Evolutionary conservation across 2,888 invertebrate species (phyloP).

Genomic region (Elegia similella): DNA sequence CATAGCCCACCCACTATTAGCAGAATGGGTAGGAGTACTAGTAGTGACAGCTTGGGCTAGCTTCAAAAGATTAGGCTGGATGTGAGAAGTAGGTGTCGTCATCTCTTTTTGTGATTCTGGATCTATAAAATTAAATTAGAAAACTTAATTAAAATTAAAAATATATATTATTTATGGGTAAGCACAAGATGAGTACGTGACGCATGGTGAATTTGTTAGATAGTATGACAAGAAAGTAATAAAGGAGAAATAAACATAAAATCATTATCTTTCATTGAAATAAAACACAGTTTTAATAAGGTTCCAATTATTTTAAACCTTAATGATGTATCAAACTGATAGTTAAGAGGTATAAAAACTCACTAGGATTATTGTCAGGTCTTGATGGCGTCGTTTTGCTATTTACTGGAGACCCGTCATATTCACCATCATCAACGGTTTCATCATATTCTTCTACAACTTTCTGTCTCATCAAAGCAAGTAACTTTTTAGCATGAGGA

Average conservation of each 20-base stretch:
- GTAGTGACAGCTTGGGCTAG: conserved; percentile 61
- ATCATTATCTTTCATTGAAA: no score
- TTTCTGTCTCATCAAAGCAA: conserved; percentile 53
- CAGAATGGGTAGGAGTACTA: conserved; percentile 68
- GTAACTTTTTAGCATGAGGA: conserved; percentile 63
- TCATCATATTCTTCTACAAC: conserved; percentile 54
- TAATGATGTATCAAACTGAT: no score
- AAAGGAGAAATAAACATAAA: no score
- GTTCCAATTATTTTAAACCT: no score
- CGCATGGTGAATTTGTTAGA: no score
- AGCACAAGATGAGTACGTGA: no score
- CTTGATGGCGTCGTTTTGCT: conserved; percentile 49
- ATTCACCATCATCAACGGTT: conserved; percentile 39
- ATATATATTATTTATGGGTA: no score
- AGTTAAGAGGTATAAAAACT: neutral
- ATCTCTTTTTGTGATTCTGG: conserved; percentile 49
- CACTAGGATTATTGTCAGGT: conserved; percentile 31
- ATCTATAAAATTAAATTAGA: conserved; percentile 27
- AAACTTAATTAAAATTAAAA: no score
- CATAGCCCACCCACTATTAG: conserved; percentile 55
- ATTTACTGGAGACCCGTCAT: conserved; percentile 36
- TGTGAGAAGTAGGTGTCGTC: conserved; percentile 66
- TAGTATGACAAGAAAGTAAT: no score
- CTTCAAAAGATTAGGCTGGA: conserved; percentile 50
- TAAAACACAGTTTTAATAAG: no score